phyloP scores from a whole-genome alignment of 2,113 vertebrate species.

The Microtus pennsylvanicus region DNA sequence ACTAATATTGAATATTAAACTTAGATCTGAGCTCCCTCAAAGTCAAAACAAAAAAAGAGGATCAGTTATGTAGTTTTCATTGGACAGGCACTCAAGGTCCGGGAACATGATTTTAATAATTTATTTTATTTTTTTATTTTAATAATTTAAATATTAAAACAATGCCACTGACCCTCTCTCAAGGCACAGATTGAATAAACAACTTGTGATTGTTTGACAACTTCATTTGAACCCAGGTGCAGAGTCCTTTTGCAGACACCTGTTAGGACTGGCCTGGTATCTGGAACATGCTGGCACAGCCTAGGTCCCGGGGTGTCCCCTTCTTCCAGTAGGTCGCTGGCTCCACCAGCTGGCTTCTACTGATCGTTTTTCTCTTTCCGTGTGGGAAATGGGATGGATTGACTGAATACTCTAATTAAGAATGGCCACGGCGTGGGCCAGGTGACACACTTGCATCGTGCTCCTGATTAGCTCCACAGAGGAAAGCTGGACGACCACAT shows the following conservation, averaged over 20 bases:
- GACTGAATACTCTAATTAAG: not conserved
- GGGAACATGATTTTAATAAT: not conserved
- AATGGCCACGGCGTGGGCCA: not conserved
- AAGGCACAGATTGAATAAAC: not conserved
- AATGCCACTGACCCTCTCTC: not conserved
- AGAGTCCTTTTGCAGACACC: not conserved
- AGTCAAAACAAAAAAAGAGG: slow-evolving; percentile 8
- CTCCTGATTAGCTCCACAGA: not conserved
- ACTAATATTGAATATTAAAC: not conserved
- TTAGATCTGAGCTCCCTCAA: slow-evolving; percentile 45
- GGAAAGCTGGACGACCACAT: not conserved
- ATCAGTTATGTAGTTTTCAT: not conserved
- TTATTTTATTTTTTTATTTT: not conserved
- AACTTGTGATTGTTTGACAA: not conserved
- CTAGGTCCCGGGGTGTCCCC: too few species aligned
- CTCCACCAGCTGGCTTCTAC: not conserved
- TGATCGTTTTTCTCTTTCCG: not conserved
- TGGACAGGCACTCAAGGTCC: not conserved
- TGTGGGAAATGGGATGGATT: not conserved
- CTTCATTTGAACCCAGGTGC: not conserved
- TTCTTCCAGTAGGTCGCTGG: not conserved
- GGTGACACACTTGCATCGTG: not conserved
- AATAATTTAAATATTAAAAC: slow-evolving; percentile 23
- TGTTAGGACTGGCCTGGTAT: too few species aligned
- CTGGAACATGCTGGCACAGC: not conserved